phyloP scores from a whole-genome alignment of 1,140 invertebrate species.

The Drosophila dunni region DNA sequence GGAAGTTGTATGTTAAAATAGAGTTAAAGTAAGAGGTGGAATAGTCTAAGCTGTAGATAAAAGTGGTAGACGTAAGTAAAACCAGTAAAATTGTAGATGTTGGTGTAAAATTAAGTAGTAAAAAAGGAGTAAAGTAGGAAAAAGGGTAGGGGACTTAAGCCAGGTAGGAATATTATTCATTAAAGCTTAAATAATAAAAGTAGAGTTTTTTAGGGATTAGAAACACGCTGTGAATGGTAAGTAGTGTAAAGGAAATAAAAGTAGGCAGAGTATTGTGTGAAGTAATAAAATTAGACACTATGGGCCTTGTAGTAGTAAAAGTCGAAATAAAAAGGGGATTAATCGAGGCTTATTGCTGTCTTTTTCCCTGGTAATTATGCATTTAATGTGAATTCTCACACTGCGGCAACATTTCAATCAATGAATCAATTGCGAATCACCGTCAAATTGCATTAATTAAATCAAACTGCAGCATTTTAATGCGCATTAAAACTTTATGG shows the following conservation, averaged over 20 bases:
- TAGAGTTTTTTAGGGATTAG: background rate
- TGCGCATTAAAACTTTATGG: constrained; percentile 62
- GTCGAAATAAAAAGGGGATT: background rate
- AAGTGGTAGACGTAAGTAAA: too few relatives aligned
- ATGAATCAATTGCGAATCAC: constrained; percentile 14
- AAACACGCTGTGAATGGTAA: background rate
- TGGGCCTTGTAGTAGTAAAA: too few relatives aligned
- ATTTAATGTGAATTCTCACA: background rate
- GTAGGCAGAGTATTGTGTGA: background rate
- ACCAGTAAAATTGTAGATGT: too few relatives aligned
- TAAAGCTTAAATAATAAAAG: background rate
- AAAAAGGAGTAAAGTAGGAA: too few relatives aligned
- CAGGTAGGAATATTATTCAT: background rate
- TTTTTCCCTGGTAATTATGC: background rate
- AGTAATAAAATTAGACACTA: background rate
- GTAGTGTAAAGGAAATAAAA: background rate
- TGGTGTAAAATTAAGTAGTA: too few relatives aligned
- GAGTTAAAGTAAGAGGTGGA: too few relatives aligned
- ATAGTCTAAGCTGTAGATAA: too few relatives aligned
- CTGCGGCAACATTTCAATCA: background rate
- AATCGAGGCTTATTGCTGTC: background rate
- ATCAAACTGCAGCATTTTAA: constrained; percentile 54
- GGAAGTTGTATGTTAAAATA: too few relatives aligned
- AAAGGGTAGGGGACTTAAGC: background rate
- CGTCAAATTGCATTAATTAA: constrained; percentile 66